Evolutionary conservation across 2,113 vertebrate genomes (phyloP).

Genomic region (Daboia siamensis): DNA sequence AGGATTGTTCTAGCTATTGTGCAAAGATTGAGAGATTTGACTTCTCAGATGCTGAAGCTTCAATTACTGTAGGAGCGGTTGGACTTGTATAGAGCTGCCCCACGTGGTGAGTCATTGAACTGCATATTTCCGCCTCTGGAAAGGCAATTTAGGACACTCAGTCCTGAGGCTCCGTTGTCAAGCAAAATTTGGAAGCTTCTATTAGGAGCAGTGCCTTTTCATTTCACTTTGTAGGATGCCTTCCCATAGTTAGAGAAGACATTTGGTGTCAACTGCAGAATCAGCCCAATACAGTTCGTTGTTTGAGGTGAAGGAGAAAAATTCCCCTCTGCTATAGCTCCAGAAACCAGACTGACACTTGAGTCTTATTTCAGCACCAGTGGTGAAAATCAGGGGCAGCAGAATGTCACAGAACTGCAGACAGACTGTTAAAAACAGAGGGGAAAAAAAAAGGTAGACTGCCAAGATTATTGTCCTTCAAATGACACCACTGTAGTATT

Average conservation of each 20-base stretch:
- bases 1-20: neutral
- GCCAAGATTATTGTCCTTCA: neutral
- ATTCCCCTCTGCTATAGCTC: neutral
- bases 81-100: neutral
- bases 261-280: neutral
- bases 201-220: neutral
- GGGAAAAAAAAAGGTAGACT: neutral
- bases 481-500: neutral
- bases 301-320: neutral
- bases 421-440: neutral
- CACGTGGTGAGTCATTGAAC: neutral
- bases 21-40: neutral
- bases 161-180: neutral
- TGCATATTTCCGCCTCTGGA: neutral
- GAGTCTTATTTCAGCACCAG: neutral
- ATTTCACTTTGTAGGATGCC: neutral
- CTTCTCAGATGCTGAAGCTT: neutral
- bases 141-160: neutral
- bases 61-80: neutral
- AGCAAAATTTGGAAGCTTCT: neutral
- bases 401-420: neutral
- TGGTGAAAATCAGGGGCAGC: neutral
- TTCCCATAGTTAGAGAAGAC: neutral
- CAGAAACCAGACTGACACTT: neutral
- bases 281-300: neutral